phyloP scores from a whole-genome alignment of 2,797 vertebrate species.

The Microctenopoma stevenorrisi region DNA sequence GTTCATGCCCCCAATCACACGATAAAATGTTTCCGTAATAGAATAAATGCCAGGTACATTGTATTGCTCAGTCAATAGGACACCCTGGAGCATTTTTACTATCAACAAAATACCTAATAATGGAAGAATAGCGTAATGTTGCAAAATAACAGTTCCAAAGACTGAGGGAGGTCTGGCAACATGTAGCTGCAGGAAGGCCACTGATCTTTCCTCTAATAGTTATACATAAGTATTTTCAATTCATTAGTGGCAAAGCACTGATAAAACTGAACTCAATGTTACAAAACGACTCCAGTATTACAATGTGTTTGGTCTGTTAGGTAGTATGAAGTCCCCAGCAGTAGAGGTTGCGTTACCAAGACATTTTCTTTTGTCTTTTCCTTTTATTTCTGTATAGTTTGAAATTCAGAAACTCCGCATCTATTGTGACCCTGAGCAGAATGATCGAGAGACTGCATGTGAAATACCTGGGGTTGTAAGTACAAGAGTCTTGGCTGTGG shows the following conservation, averaged over 20 bases:
- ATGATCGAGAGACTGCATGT: constrained; percentile 93
- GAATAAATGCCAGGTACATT: constrained; percentile 16
- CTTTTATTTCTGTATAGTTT: constrained; percentile 83
- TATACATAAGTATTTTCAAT: constrained; percentile 41
- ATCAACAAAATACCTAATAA: constrained; percentile 57
- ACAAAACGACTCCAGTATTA: constrained; percentile 28
- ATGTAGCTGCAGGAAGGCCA: constrained; percentile 20
- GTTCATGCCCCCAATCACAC: not conserved
- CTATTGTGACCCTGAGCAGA: constrained; percentile 98
- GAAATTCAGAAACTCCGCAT: constrained; percentile 96
- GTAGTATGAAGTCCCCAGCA: constrained; percentile 10
- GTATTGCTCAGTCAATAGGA: constrained; percentile 32
- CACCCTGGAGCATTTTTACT: constrained; percentile 42
- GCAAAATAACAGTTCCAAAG: constrained; percentile 37
- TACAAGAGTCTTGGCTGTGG: constrained; percentile 53
- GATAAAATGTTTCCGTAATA: constrained; percentile 15
- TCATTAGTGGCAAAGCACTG: constrained; percentile 45
- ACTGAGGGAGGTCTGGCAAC: constrained; percentile 65
- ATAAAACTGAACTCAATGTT: constrained; percentile 44
- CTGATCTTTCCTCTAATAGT: constrained; percentile 40
- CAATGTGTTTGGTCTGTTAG: constrained; percentile 28
- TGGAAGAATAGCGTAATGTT: constrained; percentile 51
- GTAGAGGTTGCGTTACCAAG: constrained; percentile 9
- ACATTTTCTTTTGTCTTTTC: not conserved
- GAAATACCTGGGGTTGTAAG: constrained; percentile 97